These are phyloP conservation scores for Dermatemys mawii DNA, from an alignment of 2,113 vertebrate genomes.

Conservation along the genomic window DNA sequence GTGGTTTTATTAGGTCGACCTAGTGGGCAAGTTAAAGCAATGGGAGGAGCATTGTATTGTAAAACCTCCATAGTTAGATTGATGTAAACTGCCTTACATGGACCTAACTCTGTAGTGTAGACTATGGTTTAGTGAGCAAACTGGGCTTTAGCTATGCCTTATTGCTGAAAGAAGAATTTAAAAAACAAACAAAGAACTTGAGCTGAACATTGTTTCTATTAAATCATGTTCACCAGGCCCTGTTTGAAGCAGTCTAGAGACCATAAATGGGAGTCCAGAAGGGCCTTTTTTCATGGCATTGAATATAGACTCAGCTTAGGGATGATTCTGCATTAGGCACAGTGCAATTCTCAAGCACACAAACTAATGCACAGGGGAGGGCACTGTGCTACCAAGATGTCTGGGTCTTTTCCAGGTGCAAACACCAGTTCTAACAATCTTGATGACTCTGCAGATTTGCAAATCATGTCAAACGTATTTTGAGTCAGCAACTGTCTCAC, in stretches of 20 bases:
- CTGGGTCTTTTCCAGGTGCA: not conserved
- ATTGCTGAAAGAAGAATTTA: not conserved
- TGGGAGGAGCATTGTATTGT: not conserved
- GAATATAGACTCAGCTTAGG: not conserved
- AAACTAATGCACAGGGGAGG: not conserved
- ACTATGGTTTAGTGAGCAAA: not conserved
- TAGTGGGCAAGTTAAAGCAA: not conserved
- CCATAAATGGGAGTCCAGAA: not conserved
- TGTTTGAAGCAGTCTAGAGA: not conserved
- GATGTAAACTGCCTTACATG: not conserved
- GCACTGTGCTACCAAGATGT: not conserved
- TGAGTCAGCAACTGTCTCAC: constrained; percentile 28
- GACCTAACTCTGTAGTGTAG: not conserved
- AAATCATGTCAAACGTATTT: constrained; percentile 37
- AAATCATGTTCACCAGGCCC: not conserved
- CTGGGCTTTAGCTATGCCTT: not conserved
- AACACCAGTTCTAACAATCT: not conserved
- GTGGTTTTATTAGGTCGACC: not conserved
- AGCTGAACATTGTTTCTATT: not conserved
- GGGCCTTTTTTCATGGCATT: not conserved
- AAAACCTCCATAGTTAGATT: not conserved
- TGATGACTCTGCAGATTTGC: not conserved
- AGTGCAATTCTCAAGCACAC: too few species aligned
- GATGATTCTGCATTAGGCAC: not conserved
- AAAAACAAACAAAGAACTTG: not conserved